A percentile compares a stretch with the other conserved stretches of the same genome.
Conservation (phyloP, 1,140 invertebrate species). For the Macrobrachium rosenbergii region DNA sequence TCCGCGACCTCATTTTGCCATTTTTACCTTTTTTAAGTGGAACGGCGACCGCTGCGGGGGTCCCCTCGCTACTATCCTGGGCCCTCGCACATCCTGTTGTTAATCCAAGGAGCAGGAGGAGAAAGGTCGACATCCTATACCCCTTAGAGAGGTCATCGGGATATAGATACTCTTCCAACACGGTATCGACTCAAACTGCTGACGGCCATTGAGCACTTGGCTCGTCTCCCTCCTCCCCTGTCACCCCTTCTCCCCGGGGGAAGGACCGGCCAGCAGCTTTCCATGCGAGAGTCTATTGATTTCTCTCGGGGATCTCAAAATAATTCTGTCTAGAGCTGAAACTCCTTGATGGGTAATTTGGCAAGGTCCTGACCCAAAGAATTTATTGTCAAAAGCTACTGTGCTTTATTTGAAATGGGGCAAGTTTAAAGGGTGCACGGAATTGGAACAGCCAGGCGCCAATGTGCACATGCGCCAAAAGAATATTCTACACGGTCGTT, state of each 20-base stretch:
- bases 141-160: constrained; percentile 60
- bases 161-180: constrained; percentile 61
- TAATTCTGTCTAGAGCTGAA: too few species aligned
- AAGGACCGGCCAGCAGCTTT: not conserved
- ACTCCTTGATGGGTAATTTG: too few species aligned
- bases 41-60: constrained; percentile 57
- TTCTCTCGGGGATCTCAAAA: not conserved
- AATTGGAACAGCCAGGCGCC: too few species aligned
- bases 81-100: constrained; percentile 55
- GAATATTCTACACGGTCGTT: too few species aligned
- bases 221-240: not conserved
- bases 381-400: too few species aligned
- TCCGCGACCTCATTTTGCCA: constrained; percentile 3
- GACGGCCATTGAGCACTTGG: constrained; percentile 40
- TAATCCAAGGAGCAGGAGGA: constrained; percentile 62
- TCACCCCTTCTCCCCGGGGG: not conserved
- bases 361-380: too few species aligned
- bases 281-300: constrained; percentile 48
- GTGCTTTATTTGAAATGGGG: too few species aligned
- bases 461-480: too few species aligned
- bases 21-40: constrained; percentile 55
- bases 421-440: too few species aligned
- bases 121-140: constrained; percentile 59
- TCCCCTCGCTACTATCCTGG: constrained; percentile 59
- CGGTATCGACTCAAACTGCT: constrained; percentile 60